Conservation (phyloP, 2,888 invertebrate genomes). For the Podabrus alpinus region DNA sequence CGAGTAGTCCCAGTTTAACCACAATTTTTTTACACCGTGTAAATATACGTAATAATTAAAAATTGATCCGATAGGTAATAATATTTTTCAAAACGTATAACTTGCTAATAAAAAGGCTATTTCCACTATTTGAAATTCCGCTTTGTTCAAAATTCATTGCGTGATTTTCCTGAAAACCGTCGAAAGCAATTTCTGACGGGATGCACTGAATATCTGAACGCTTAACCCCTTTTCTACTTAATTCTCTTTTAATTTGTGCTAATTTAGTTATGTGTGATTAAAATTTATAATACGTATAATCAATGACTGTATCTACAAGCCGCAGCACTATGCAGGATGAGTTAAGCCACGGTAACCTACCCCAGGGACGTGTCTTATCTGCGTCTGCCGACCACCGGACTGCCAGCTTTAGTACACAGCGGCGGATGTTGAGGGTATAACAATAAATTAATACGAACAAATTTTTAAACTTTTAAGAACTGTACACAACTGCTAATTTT, state of each 20-base stretch:
- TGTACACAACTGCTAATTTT: not conserved
- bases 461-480: not conserved
- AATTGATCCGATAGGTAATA: not conserved
- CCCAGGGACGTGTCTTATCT: constrained; percentile 45
- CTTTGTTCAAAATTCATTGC: not conserved
- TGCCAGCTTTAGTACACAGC: constrained; percentile 33
- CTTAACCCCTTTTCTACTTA: not conserved
- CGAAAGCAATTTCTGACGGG: not conserved
- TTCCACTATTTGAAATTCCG: not conserved
- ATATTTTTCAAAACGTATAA: not conserved
- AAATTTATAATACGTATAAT: not conserved
- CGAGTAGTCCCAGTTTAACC: no score
- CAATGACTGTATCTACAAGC: constrained; percentile 36
- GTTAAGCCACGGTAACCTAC: constrained; percentile 41
- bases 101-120: not conserved
- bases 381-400: constrained; percentile 42
- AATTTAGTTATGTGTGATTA: not conserved
- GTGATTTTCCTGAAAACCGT: not conserved
- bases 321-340: constrained; percentile 38
- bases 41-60: no score
- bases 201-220: not conserved
- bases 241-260: not conserved
- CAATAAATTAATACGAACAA: constrained; percentile 4
- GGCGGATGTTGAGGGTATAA: constrained; percentile 16
- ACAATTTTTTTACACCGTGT: no score